Evolutionary conservation across 2,888 invertebrate species (phyloP), one percentile per base, ranked within the genome.

Genomic region (Tupiocoris notatus): DNA sequence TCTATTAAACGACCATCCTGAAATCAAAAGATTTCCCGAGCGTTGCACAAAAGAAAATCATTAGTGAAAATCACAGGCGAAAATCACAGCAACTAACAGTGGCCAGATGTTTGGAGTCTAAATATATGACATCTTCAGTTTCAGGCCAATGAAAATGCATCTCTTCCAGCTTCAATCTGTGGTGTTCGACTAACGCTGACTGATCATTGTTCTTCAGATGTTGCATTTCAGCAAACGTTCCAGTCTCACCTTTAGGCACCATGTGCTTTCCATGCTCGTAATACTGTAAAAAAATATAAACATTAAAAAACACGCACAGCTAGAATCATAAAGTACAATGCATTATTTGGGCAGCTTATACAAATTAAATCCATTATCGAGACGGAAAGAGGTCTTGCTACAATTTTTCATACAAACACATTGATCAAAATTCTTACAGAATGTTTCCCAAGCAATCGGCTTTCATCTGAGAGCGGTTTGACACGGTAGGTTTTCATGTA

Each of bases 401-500:
- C 16, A 54, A 39, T 3, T 39, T 39, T 39, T 39, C 39, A 39
- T 39, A 39, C 39, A 39, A 39, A 39, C 39, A 39, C 39, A 39
- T 12, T 39, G 3, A 39, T 39, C 6, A 39, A 39, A 39, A 39
- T 59, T 18, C 73, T 62, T 39, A 73, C 73, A 20, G 63, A 17
- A 22, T 73, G 62, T 73, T 63, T 73, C 25, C 73, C 73, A 22
- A 63, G 12, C 16, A 73, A 18, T 18, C 39, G 62, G 12, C 73
- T 22, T 23, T 73, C 62, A 61, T 71, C 62, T n/a, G 66, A 61
- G 77, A 92, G 84, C 1, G 86, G 85, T 77, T 83, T 84, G 62
- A 92, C 82, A 57, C 87, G 85, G 82, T 88, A 92, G 70, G 85
- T 86, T 80, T 85, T 84, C 58, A 91, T 84, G 81, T 88, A 92